Percentiles rank a stretch among this genome's conserved stretches.
Conservation (phyloP, 64 coral and sea anemone species). For the Dendrophyllia cribrosa region DNA sequence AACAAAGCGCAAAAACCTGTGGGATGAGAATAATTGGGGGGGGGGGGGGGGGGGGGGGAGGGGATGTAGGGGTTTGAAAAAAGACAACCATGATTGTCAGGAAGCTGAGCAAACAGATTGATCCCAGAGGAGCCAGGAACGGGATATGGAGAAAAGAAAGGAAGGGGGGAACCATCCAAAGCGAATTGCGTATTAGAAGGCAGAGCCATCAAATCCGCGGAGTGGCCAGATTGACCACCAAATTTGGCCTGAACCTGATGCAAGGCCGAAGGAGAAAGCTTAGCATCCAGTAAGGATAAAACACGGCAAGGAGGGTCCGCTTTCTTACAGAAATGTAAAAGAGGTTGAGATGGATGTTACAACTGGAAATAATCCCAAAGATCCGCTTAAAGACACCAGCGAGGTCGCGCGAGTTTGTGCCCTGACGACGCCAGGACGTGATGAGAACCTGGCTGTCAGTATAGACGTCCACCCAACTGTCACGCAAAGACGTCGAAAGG, state of each 20-base stretch:
- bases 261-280: conserved; percentile 13
- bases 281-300: conserved; percentile 21
- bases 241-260: background rate
- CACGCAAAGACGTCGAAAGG: background rate
- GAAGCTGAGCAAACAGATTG: conserved; percentile 14
- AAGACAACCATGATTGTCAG: background rate
- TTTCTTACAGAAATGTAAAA: conserved; percentile 49
- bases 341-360: conserved; percentile 1
- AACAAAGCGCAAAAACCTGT: background rate
- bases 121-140: background rate
- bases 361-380: background rate
- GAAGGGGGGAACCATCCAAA: conserved; percentile 11
- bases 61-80: conserved; percentile 1
- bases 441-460: conserved; percentile 21
- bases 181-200: conserved; percentile 25
- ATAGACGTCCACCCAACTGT: conserved; percentile 29
- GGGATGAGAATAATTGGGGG: background rate
- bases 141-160: conserved; percentile 15
- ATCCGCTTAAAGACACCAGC: conserved; percentile 14
- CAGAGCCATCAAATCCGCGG: conserved; percentile 46
- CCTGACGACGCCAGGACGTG: background rate
- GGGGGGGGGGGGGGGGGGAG: background rate
- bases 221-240: conserved; percentile 40
- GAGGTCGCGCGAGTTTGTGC: background rate
- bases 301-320: background rate